These are phyloP conservation scores for Coleophora deauratella DNA, from an alignment of 2,888 invertebrate genomes.

Conservation along the genomic window DNA sequence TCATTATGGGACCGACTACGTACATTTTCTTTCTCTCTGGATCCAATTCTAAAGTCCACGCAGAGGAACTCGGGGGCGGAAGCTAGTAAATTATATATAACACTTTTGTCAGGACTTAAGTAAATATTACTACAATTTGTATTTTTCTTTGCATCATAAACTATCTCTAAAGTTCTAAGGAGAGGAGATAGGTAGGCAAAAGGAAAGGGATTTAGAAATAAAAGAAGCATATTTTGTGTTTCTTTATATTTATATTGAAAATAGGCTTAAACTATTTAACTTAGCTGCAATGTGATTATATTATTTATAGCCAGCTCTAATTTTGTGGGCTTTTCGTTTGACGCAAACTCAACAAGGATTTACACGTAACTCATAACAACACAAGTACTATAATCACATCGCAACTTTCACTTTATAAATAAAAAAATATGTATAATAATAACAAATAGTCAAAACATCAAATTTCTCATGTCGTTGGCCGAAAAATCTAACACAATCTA, in stretches of 20 bases:
- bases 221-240: constrained; percentile 14
- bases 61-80: too few species aligned
- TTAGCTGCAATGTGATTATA: constrained; percentile 56
- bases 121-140: too few species aligned
- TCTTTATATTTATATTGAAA: constrained; percentile 62
- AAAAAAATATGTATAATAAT: constrained; percentile 49
- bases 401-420: constrained; percentile 52
- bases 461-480: constrained; percentile 34
- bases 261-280: constrained; percentile 66
- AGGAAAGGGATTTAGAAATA: too few species aligned
- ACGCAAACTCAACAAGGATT: constrained; percentile 15
- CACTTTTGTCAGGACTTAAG: too few species aligned
- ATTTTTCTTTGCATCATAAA: too few species aligned
- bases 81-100: too few species aligned
- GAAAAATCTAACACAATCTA: constrained; percentile 23
- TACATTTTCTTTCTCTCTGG: too few species aligned
- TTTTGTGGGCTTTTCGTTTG: constrained; percentile 11
- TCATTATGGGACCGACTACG: too few species aligned
- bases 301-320: constrained; percentile 11
- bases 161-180: too few species aligned
- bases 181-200: too few species aligned
- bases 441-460: constrained; percentile 50
- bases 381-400: constrained; percentile 42
- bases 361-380: constrained; percentile 17
- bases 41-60: too few species aligned